Percentiles rank a stretch among this genome's conserved stretches.
Conservation (phyloP, 2,888 invertebrate species). For the Nematopogon swammerdamellus region DNA sequence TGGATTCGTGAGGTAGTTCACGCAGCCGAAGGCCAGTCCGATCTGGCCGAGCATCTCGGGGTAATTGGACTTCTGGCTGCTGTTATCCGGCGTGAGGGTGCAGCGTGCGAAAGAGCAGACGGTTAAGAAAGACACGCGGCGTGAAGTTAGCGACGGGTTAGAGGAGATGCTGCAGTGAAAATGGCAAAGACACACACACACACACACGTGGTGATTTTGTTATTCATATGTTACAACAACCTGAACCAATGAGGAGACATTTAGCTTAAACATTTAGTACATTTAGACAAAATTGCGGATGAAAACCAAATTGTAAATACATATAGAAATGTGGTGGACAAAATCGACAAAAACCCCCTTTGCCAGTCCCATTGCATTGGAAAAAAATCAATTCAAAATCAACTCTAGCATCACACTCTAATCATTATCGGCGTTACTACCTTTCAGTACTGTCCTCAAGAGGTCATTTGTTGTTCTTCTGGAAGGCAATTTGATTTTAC, state of each 20-base stretch:
- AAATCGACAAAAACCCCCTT: neutral
- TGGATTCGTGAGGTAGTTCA: slow-evolving; percentile 44
- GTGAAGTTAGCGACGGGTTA: too few species aligned
- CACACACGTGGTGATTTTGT: too few species aligned
- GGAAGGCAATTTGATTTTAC: slow-evolving; percentile 36
- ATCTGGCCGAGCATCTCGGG: slow-evolving; percentile 54
- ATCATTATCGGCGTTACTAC: slow-evolving; percentile 24
- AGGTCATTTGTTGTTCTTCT: slow-evolving; percentile 54
- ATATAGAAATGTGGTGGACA: too few species aligned
- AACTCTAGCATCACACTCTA: slow-evolving; percentile 30
- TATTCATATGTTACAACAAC: too few species aligned
- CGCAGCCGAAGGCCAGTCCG: slow-evolving; percentile 51
- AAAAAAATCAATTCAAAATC: slow-evolving; percentile 6
- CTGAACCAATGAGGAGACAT: too few species aligned
- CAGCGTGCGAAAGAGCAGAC: neutral
- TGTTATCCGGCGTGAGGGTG: slow-evolving; percentile 18
- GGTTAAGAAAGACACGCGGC: too few species aligned
- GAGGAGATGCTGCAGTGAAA: neutral
- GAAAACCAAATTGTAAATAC: too few species aligned
- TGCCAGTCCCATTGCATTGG: neutral
- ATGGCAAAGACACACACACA: neutral
- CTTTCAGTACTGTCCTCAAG: slow-evolving; percentile 50
- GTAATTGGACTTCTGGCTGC: slow-evolving; percentile 51
- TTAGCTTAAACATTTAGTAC: too few species aligned
- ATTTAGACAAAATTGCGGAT: too few species aligned